Percentiles rank a stretch among this genome's conserved stretches.
Conservation (phyloP, 1,140 invertebrate genomes). For the Ips typographus region DNA sequence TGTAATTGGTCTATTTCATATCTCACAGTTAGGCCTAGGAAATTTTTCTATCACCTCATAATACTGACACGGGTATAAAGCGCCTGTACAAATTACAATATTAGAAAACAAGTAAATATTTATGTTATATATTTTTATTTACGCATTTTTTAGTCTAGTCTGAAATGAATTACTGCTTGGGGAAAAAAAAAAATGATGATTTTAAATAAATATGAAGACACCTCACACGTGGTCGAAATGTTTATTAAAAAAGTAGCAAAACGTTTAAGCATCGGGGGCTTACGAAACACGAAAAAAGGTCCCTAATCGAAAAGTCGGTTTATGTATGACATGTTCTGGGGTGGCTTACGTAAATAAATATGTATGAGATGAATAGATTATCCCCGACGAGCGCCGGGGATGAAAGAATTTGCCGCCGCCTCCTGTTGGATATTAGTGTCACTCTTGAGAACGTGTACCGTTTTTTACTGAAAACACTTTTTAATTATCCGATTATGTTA, state of each 20-base stretch:
- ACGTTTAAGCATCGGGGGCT: slow-evolving; percentile 15
- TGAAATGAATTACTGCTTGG: too few species aligned
- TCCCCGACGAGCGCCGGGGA: slow-evolving; percentile 27
- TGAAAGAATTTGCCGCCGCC: slow-evolving; percentile 34
- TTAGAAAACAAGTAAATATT: too few species aligned
- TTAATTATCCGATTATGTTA: slow-evolving; percentile 29
- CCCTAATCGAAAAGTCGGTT: slow-evolving; percentile 30
- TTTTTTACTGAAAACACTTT: slow-evolving; percentile 32
- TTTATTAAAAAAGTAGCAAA: slow-evolving; percentile 17
- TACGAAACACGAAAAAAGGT: slow-evolving; percentile 8
- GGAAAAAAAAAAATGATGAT: too few species aligned
- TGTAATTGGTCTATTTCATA: too few species aligned
- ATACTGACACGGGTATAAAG: too few species aligned
- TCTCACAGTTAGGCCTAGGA: too few species aligned
- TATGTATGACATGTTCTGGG: slow-evolving; percentile 34
- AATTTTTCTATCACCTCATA: too few species aligned
- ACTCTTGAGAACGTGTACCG: slow-evolving; percentile 26
- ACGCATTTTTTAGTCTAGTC: too few species aligned
- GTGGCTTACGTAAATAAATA: slow-evolving; percentile 35
- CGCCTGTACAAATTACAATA: too few species aligned
- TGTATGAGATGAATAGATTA: slow-evolving; percentile 37
- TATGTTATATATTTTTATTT: too few species aligned
- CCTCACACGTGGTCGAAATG: slow-evolving; percentile 10
- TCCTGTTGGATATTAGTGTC: slow-evolving; percentile 31
- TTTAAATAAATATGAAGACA: background rate